Percentiles rank a stretch among this genome's conserved stretches.
Conservation (phyloP, 1,140 invertebrate genomes). For the Centruroides sculpturatus region DNA sequence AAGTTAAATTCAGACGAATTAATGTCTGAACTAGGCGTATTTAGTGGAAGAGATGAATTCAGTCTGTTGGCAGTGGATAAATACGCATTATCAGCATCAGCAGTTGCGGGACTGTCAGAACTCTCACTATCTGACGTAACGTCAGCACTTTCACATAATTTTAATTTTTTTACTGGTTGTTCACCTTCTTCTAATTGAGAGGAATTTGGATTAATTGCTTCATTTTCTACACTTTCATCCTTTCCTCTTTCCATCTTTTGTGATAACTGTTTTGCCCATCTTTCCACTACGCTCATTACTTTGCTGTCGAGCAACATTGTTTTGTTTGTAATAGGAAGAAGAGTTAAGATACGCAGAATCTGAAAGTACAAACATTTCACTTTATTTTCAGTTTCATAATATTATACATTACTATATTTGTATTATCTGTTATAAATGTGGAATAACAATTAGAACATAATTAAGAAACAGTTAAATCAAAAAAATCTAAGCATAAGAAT, state of each 20-base stretch:
- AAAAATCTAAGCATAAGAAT: too few relatives aligned
- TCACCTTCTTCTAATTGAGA: not conserved
- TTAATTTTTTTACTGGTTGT: constrained; percentile 4
- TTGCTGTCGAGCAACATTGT: constrained; percentile 84
- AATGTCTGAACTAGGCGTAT: too few relatives aligned
- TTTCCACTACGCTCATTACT: constrained; percentile 56
- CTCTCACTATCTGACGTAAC: constrained; percentile 7
- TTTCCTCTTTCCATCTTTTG: not conserved
- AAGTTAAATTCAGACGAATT: too few relatives aligned
- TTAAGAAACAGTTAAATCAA: too few relatives aligned
- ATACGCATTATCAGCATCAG: too few relatives aligned
- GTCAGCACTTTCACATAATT: constrained; percentile 7
- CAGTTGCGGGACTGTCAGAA: not conserved
- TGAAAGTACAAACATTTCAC: constrained; percentile 28
- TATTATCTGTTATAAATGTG: too few relatives aligned
- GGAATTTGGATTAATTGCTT: not conserved
- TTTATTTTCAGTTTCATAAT: too few relatives aligned
- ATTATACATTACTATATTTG: too few relatives aligned
- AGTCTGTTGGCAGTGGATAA: too few relatives aligned
- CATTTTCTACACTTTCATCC: not conserved
- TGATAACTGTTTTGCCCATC: constrained; percentile 41
- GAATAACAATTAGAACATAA: too few relatives aligned
- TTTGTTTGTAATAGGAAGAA: constrained; percentile 80
- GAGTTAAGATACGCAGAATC: constrained; percentile 31
- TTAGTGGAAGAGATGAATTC: too few relatives aligned